A percentile compares a stretch with the other conserved stretches of the same genome.
phyloP scores from a whole-genome alignment of 2,888 invertebrate species.

The Lasioglossum leucozonium region DNA sequence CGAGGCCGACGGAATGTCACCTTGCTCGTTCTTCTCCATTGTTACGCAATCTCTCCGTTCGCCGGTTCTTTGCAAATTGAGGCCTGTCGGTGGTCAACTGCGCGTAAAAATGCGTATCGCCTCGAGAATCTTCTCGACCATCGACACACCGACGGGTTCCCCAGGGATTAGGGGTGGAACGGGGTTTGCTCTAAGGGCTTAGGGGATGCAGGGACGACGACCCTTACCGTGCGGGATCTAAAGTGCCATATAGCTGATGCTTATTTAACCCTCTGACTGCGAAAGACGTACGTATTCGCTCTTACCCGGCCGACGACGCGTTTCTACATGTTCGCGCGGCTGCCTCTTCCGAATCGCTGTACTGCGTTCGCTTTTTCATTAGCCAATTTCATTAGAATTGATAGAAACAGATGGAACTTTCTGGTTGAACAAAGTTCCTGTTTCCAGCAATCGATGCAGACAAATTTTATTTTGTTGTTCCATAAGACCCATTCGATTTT shows the following conservation, averaged over 20 bases:
- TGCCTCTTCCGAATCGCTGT: neutral
- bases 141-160: neutral
- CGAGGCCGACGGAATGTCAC: constrained; percentile 24
- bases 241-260: neutral
- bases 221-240: neutral
- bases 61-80: constrained; percentile 19
- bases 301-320: neutral
- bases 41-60: constrained; percentile 22
- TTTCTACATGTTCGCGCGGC: neutral
- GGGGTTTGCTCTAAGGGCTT: neutral
- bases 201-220: constrained; percentile 1
- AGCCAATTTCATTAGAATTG: too few relatives aligned
- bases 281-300: neutral
- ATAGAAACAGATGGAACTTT: too few relatives aligned
- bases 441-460: too few relatives aligned
- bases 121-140: neutral
- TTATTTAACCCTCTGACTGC: neutral
- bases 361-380: neutral
- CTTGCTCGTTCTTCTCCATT: constrained; percentile 39
- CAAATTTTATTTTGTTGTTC: too few relatives aligned
- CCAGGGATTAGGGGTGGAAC: neutral
- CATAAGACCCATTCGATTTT: too few relatives aligned
- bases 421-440: too few relatives aligned
- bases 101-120: neutral
- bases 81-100: constrained; percentile 20